Percentiles rank a stretch among this genome's conserved stretches.
Conservation (phyloP, 2,888 invertebrate species). For the Ypsolopha sequella region DNA sequence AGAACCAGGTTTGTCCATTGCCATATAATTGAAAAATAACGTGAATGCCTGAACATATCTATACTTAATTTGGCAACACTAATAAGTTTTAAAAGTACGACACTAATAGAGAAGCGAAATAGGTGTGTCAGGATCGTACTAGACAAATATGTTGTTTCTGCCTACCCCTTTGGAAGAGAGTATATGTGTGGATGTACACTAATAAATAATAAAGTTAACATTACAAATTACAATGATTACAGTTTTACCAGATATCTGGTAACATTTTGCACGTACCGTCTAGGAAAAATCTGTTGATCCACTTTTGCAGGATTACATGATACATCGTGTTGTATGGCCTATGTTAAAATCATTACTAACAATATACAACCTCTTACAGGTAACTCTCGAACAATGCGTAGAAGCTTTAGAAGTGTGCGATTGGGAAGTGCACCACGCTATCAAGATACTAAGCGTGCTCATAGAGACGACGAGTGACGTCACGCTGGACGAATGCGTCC, state of each 20-base stretch:
- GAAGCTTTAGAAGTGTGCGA: slow-evolving; percentile 84
- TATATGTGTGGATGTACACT: too few species aligned
- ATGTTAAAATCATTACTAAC: slow-evolving; percentile 27
- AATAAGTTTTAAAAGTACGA: background rate
- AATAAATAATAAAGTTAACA: too few species aligned
- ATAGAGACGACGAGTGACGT: slow-evolving; percentile 23
- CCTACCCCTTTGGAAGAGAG: too few species aligned
- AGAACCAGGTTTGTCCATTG: slow-evolving; percentile 69
- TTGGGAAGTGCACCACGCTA: slow-evolving; percentile 92
- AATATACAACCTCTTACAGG: slow-evolving; percentile 42
- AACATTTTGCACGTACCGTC: too few species aligned
- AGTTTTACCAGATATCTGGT: too few species aligned
- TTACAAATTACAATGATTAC: too few species aligned
- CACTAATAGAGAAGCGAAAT: too few species aligned
- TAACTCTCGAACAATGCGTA: slow-evolving; percentile 81
- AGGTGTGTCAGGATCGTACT: too few species aligned
- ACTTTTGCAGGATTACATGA: background rate
- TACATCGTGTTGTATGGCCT: slow-evolving; percentile 34
- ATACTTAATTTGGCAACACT: background rate
- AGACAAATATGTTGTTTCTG: too few species aligned
- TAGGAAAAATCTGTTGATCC: too few species aligned
- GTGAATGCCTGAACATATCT: background rate
- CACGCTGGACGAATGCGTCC: slow-evolving; percentile 42
- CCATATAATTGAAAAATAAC: background rate
- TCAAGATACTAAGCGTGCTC: slow-evolving; percentile 80